Base-by-base conservation (phyloP, 2,888 invertebrate genomes). In the Xanthia icteritia region DNA sequence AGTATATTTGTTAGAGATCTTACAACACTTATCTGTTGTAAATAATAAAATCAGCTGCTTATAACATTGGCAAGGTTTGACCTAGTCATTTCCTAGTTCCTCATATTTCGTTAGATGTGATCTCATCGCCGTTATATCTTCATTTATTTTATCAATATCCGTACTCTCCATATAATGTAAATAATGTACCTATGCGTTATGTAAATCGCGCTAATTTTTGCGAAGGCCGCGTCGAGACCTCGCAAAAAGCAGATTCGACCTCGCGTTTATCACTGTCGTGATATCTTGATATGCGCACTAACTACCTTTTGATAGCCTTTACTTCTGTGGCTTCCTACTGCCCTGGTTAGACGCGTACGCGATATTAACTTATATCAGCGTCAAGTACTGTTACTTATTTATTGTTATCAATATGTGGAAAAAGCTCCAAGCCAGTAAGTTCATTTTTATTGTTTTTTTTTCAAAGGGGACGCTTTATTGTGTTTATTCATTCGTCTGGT, bases 181-280 rank as follows among this genome's bases (percentile, higher is more conserved):
- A 92, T 92, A 92, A 78, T 76, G 82, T 89, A 88, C 88, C 83
- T 90, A 91, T 91, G 91, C 90, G 90, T 93, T 94, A 95, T 95
- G 94, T 94, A 95, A 95, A 94, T 94, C 91, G 92, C 91, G 96
- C 94, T 94, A 96, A 96, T 95, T 95, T 94, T 94, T 91, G 90
- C 92, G 94, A 95, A 96, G 96, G 96, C 91, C 93, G 90, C 80
- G 75, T 48, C 56, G 85, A 93, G 94, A 95, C 95, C 95, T 95
- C 94, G 95, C 94, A 91, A 94, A 95, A 95, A 93, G 92, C 93
- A 93, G 92, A 91, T 90, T 87, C 91, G 95, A 92, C 96, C 96
- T 96, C 94, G 95, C 79, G 90, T 91, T 95, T 96, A 96, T 96
- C 96, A 94, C 91, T 91, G 92, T 89, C 90, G 92, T 93, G 94